Evolutionary conservation across 2,113 vertebrate species (phyloP).

Genomic region (Zosterops hypoxanthus): DNA sequence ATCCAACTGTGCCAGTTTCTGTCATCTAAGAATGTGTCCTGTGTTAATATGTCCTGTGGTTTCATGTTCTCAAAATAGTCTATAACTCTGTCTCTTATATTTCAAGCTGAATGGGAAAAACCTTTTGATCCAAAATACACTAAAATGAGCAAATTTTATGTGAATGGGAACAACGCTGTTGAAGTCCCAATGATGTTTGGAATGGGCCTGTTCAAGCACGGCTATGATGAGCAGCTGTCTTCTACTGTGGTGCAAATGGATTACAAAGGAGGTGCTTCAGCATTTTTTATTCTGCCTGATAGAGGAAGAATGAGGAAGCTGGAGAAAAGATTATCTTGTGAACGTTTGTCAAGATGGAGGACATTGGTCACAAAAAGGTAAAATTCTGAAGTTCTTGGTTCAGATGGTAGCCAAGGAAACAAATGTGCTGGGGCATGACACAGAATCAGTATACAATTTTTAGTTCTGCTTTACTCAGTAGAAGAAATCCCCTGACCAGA

Average conservation of each 20-base stretch:
- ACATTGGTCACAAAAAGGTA: slow-evolving; percentile 60
- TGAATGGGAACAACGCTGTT: slow-evolving; percentile 31
- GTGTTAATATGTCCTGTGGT: not conserved
- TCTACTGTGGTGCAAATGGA: slow-evolving; percentile 80
- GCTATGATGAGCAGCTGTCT: slow-evolving; percentile 66
- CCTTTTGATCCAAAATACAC: slow-evolving; percentile 60
- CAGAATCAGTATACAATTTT: not conserved
- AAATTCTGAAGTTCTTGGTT: not conserved
- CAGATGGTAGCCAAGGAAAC: not conserved
- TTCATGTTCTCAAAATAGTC: slow-evolving; percentile 7
- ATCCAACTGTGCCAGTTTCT: not conserved
- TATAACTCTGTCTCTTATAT: slow-evolving; percentile 32
- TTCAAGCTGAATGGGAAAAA: slow-evolving; percentile 68
- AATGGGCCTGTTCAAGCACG: slow-evolving; percentile 48
- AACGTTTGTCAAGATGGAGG: slow-evolving; percentile 38
- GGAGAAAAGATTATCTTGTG: slow-evolving; percentile 69
- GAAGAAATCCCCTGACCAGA: not conserved
- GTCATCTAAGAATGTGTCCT: not conserved
- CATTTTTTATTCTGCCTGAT: slow-evolving; percentile 84
- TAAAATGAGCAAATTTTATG: slow-evolving; percentile 53
- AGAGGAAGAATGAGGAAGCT: slow-evolving; percentile 76
- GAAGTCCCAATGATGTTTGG: slow-evolving; percentile 63
- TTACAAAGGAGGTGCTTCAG: slow-evolving; percentile 84
- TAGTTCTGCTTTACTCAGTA: not conserved
- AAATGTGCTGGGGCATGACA: not conserved